phyloP scores from a whole-genome alignment of 2,797 vertebrate species.

The Pelochelys cantorii region DNA sequence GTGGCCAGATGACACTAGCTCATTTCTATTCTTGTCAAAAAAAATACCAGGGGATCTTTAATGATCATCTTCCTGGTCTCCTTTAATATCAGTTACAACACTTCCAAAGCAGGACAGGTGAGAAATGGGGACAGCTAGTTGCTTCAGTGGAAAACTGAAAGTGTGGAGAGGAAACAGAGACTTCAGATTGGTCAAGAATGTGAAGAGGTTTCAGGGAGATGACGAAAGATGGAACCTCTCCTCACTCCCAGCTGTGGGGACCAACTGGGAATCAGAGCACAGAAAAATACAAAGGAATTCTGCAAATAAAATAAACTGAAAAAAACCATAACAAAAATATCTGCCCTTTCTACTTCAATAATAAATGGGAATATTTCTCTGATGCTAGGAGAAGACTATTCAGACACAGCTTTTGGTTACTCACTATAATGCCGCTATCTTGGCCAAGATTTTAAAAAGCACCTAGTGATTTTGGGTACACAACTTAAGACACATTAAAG shows the following conservation, averaged over 20 bases:
- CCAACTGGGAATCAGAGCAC: neutral
- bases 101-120: neutral
- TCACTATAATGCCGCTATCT: too few species aligned
- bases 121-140: neutral
- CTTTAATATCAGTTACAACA: neutral
- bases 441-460: too few species aligned
- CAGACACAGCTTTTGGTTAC: too few species aligned
- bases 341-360: too few species aligned
- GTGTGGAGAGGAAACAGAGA: neutral
- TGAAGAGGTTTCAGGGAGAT: neutral
- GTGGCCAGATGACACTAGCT: neutral
- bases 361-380: too few species aligned
- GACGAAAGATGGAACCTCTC: neutral
- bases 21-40: too few species aligned
- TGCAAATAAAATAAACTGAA: too few species aligned
- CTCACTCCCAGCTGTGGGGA: neutral
- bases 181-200: neutral
- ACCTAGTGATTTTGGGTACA: too few species aligned
- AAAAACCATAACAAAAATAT: too few species aligned
- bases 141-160: neutral
- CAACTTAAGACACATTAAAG: too few species aligned
- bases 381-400: too few species aligned
- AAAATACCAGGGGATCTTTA: rapidly evolving
- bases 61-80: neutral
- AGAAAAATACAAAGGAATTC: too few species aligned